Conservation (phyloP, 2,888 invertebrate species). For the Cheiracanthium punctorium region DNA sequence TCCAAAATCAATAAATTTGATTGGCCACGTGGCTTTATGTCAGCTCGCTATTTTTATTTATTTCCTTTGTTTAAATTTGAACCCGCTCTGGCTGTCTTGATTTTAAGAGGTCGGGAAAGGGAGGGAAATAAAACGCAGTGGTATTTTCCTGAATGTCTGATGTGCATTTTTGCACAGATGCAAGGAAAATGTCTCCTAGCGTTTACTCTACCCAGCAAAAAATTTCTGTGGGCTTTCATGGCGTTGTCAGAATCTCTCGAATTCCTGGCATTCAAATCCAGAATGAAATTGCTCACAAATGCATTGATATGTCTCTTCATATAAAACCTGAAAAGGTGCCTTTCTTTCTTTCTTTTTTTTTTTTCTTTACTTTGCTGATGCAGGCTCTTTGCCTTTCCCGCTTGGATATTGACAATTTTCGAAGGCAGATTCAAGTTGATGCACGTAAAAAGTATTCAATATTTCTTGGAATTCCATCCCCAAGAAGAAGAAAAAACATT, state of each 20-base stretch:
- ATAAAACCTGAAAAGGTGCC: constrained; percentile 10
- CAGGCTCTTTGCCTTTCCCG: background rate
- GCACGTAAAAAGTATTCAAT: background rate
- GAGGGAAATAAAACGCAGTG: too few relatives aligned
- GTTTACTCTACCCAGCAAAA: background rate
- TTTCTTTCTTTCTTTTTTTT: background rate
- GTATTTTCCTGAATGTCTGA: background rate
- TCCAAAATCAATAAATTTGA: too few relatives aligned
- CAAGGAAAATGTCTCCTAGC: background rate
- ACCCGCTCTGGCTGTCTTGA: too few relatives aligned
- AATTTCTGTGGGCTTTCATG: background rate
- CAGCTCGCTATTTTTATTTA: too few relatives aligned
- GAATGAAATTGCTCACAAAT: background rate
- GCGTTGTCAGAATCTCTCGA: background rate
- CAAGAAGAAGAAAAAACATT: background rate
- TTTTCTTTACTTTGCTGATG: background rate
- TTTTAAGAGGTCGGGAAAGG: too few relatives aligned
- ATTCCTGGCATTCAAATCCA: background rate
- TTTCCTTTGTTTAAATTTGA: too few relatives aligned
- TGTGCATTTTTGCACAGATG: background rate
- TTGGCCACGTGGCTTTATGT: too few relatives aligned
- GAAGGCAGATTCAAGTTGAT: background rate
- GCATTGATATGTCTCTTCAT: background rate
- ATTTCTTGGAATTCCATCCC: background rate
- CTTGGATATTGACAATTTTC: background rate